Evolutionary conservation across 2,797 vertebrate species (phyloP), one percentile per base, ranked within the genome.

Genomic region (Enoplosus armatus): DNA sequence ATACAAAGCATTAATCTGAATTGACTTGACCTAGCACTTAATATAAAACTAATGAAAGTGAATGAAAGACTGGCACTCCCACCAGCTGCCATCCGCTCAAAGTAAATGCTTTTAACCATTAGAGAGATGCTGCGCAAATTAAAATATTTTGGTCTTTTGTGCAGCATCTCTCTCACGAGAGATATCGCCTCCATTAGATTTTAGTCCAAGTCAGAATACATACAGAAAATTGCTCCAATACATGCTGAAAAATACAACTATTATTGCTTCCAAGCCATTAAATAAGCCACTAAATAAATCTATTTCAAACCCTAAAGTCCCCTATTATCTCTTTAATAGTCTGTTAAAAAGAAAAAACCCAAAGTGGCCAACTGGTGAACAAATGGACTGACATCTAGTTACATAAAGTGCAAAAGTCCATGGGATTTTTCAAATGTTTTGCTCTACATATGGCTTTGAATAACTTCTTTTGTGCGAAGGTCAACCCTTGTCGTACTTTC

Each of bases 1-100:
- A 56, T 33, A 31, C 37, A 65, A 67, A 61, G 35, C 11, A 66
- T 45, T 55, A 31, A 5, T 41, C 31, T 67, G 62, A 51, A 58
- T 47, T 47, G 5, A 68, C 26, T 14, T 35, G 48, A 75, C 48
- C 5, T 24, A 27, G 18, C 12, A 58, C 31, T 55, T 50, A 27
- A 59, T 12, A 15, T 67, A 41, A 64, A 45, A 31, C 43, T n/a
- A 55, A 62, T 65, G 12, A 29, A 59, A 62, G 39, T 56, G 27
- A 47, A 27, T 26, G 5, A 77, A 63, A 39, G 22, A 39, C 27
- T 12, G 56, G 31, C 41, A 45, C 43, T 12, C 37, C 65, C 43
- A 29, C 10, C 29, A n/a, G 20, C 37, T 33, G 31, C 26, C 26
- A 50, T 33, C 39, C 27, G 27, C 26, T 51, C 39, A 8, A 27